Evolutionary conservation across 1,140 invertebrate species (phyloP).

Genomic region (Drosophila obscura): DNA sequence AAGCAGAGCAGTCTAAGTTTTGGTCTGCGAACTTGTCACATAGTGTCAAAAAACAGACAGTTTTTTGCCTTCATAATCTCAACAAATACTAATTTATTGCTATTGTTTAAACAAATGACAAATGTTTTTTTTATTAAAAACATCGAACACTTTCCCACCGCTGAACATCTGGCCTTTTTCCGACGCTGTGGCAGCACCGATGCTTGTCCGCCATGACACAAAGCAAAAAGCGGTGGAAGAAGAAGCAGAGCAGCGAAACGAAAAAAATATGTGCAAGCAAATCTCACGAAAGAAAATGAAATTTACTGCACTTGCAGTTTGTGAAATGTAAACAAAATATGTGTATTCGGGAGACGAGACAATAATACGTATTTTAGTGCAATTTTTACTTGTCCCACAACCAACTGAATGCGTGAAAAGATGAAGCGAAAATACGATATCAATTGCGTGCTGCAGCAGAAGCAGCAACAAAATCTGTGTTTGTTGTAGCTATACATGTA

Average conservation of each 20-base stretch:
- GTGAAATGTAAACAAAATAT: slow-evolving; percentile 58
- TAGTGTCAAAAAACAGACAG: too few species aligned
- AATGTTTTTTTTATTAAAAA: too few species aligned
- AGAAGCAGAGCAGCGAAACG: slow-evolving; percentile 50
- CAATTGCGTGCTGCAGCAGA: slow-evolving; percentile 59
- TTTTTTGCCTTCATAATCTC: too few species aligned
- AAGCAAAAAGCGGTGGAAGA: slow-evolving; percentile 70
- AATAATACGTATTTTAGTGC: slow-evolving; percentile 62
- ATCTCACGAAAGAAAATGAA: slow-evolving; percentile 67
- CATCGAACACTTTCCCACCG: not conserved
- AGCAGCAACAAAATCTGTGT: slow-evolving; percentile 74
- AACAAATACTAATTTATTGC: too few species aligned
- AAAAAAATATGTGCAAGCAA: slow-evolving; percentile 79
- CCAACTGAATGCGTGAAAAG: slow-evolving; percentile 35
- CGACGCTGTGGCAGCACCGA: slow-evolving; percentile 2
- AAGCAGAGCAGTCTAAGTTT: too few species aligned
- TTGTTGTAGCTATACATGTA: slow-evolving; percentile 62
- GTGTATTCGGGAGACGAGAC: slow-evolving; percentile 48
- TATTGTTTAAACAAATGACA: too few species aligned
- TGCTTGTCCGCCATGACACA: slow-evolving; percentile 58
- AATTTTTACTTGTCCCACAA: slow-evolving; percentile 20
- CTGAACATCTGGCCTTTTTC: not conserved
- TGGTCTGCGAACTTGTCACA: too few species aligned
- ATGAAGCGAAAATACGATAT: slow-evolving; percentile 78
- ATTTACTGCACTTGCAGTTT: slow-evolving; percentile 46